Conservation (phyloP, 2,113 vertebrate genomes). For the Channa maculata region DNA sequence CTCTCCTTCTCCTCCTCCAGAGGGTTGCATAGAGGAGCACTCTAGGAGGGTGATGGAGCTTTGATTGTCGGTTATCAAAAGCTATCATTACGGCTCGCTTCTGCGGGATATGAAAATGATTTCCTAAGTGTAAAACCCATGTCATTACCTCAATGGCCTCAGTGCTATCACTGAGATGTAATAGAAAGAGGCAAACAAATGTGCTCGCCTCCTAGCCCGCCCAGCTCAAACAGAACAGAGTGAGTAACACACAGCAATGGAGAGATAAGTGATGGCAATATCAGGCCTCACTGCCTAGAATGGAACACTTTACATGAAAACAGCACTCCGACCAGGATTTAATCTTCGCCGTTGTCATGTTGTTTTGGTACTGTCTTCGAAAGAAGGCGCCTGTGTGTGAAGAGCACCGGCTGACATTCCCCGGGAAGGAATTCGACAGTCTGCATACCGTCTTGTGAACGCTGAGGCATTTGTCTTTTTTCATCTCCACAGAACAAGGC, state of each 20-base stretch:
- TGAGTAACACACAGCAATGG: slow-evolving; percentile 65
- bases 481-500: slow-evolving; percentile 38
- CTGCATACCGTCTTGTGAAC: slow-evolving; percentile 43
- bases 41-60: slow-evolving; percentile 77
- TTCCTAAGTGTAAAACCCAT: slow-evolving; percentile 79
- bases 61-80: slow-evolving; percentile 84
- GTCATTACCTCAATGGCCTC: slow-evolving; percentile 80
- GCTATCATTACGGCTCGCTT: slow-evolving; percentile 79
- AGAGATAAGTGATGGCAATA: slow-evolving; percentile 64
- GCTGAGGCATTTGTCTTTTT: slow-evolving; percentile 34
- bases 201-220: slow-evolving; percentile 38
- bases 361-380: slow-evolving; percentile 37
- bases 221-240: slow-evolving; percentile 56
- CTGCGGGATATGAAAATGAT: slow-evolving; percentile 80
- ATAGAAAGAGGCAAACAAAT: slow-evolving; percentile 77
- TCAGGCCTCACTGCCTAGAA: slow-evolving; percentile 34
- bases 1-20: slow-evolving; percentile 44
- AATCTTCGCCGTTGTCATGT: slow-evolving; percentile 51
- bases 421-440: slow-evolving; percentile 28
- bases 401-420: slow-evolving; percentile 43
- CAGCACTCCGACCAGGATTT: slow-evolving; percentile 46
- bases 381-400: slow-evolving; percentile 21
- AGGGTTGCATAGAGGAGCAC: slow-evolving; percentile 71
- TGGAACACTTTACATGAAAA: slow-evolving; percentile 58
- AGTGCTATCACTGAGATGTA: slow-evolving; percentile 64